phyloP scores from a whole-genome alignment of 2,888 invertebrate species.

The Tetropium fuscum region DNA sequence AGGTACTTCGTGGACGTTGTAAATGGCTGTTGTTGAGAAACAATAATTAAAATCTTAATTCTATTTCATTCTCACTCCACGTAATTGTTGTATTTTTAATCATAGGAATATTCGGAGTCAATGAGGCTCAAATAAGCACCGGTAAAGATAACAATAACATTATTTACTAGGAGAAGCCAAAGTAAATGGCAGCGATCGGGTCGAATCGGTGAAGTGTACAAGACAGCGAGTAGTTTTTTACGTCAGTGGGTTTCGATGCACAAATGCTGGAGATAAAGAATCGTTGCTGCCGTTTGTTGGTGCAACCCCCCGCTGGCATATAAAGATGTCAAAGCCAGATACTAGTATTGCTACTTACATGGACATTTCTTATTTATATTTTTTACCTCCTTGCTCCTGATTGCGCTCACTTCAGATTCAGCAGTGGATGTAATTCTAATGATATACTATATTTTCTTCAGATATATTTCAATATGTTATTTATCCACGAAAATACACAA shows the following conservation, averaged over 20 bases:
- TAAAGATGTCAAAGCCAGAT: slow-evolving; percentile 48
- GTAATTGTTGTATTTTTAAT: no score
- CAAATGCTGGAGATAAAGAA: slow-evolving; percentile 46
- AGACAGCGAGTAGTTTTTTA: slow-evolving; percentile 33
- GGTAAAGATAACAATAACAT: no score
- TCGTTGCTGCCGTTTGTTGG: slow-evolving; percentile 45
- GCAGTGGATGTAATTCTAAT: slow-evolving; percentile 7
- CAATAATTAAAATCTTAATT: no score
- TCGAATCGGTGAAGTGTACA: slow-evolving; percentile 9
- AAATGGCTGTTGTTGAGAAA: no score
- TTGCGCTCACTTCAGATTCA: slow-evolving; percentile 20
- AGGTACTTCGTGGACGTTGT: no score
- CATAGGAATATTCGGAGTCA: no score
- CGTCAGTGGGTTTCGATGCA: slow-evolving; percentile 35
- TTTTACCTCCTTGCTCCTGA: slow-evolving; percentile 24
- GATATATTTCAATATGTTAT: no score
- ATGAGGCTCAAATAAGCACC: no score
- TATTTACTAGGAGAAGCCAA: no score
- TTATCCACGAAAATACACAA: no score
- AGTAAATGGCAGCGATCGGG: slow-evolving; percentile 5
- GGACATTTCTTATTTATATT: slow-evolving; percentile 27
- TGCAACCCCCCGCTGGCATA: slow-evolving; percentile 46
- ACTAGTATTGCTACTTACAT: slow-evolving; percentile 24
- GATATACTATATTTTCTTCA: neutral
- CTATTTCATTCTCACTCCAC: no score